Percentiles rank a stretch among this genome's conserved stretches.
Evolutionary conservation across 2,888 invertebrate species (phyloP).

Genomic region (Hedychridium roseum): DNA sequence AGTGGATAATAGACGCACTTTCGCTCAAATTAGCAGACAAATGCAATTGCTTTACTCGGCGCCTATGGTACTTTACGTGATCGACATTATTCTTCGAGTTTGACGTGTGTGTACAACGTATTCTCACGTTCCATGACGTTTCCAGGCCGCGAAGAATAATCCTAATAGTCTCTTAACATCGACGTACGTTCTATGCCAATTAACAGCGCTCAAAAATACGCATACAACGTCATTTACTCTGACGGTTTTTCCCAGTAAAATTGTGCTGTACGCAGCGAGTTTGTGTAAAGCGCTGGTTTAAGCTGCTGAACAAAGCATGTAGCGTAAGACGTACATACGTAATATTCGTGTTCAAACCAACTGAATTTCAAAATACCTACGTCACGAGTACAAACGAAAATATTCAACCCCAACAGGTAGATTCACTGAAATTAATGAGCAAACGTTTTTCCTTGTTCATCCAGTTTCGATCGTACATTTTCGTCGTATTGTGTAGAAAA

Average conservation of each 20-base stretch:
- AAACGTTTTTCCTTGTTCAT: too few species aligned
- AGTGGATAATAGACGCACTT: conserved; percentile 41
- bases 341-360: too few species aligned
- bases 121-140: conserved; percentile 11
- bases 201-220: conserved; percentile 26
- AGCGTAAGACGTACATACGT: conserved; percentile 42
- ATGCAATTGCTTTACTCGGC: conserved; percentile 35
- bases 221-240: conserved; percentile 16
- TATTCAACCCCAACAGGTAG: too few species aligned
- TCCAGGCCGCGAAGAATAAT: too few species aligned
- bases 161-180: too few species aligned
- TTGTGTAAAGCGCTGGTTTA: conserved; percentile 59
- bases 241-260: conserved; percentile 21
- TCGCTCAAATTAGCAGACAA: conserved; percentile 47
- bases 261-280: conserved; percentile 59
- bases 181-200: too few species aligned
- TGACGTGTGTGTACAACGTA: conserved; percentile 5
- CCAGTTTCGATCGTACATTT: too few species aligned
- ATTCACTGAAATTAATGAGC: too few species aligned
- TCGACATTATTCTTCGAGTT: conserved; percentile 4
- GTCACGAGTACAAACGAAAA: too few species aligned
- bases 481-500: conserved; percentile 31
- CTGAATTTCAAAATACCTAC: too few species aligned
- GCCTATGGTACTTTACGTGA: conserved; percentile 8
- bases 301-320: conserved; percentile 59